Evolutionary conservation across 2,888 invertebrate species (phyloP), one percentile per base, ranked within the genome.

Genomic region (Epinotia bilunana): DNA sequence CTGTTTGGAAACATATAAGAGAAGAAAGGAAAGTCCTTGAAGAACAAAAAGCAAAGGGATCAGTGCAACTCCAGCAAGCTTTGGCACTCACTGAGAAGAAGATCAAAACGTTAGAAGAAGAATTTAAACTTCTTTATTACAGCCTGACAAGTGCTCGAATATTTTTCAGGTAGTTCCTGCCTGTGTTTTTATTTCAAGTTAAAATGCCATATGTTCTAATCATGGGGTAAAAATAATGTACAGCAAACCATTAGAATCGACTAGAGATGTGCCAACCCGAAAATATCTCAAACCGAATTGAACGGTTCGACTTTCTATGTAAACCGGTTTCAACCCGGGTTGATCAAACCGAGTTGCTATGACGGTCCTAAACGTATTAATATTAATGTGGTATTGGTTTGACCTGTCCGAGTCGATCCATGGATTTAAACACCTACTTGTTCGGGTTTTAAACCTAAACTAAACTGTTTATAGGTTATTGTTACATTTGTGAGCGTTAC

Each of bases 121-220:
- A 99, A 92, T 99, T 98, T 90, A 97, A 98, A 87, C 93, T 99
- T 78, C 93, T 99, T 3, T 97, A 97, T 89, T 99, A 97, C 88
- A 98, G 98, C 83, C 95, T 99, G 73, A 98, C 97, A 80, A 99
- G 99, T 89, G 99, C 99, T 7, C 96, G 98, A 88, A 98, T 99
- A 87, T 99, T 99, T 93, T 99, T 99, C 89, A 96, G 97, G 88
- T 95, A 57, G n/a, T 28, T 49, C 9, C 13, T 46, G 11, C 1
- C 20, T 20, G 13, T 49, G 18, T 9, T 18, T 13, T n/a, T 9
- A 16, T 18, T 23, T 64, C 28, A 3, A 46, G 46, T 64, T 7
- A 49, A 39, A 53, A 65, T 33, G 53, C 53, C n/a, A 53, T 33
- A 33, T 0, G 20, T 39, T 67, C 6, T 12, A 12, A 33, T 53